Base-by-base conservation (phyloP, 1,140 invertebrate genomes). In the Druon quercuslanigerum region DNA sequence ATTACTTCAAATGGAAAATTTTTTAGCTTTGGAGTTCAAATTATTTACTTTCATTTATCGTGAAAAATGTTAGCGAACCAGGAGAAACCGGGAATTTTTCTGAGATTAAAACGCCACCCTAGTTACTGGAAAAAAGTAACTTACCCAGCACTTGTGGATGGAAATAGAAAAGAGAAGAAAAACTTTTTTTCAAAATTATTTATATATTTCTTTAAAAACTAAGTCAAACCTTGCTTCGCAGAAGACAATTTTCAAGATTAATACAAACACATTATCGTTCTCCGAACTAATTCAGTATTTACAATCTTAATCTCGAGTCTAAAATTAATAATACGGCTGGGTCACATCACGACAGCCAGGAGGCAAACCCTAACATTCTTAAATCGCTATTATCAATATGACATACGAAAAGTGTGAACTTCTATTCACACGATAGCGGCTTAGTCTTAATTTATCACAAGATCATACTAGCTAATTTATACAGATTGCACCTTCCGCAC, bases 381-480 rank as follows among this genome's bases (percentile, higher is more conserved):
- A 66, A 40, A 66, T 66, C 13, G 40, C 60, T 66, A 46, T 46
- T 46, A 66, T 66, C 60, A 66, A 66, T 66, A 66, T 66, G 60
- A 66, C 60, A 66, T 66, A 66, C 60, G 25, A 66, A 66, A 40
- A 40, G 60, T 66, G 60, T 66, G 60, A 46, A 66, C n/a, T 40
- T 66, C 16, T 33, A 66, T 66, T 66, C 60, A 66, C 60, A 66
- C 56, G 25, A 57, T 20, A 57, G 56, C 56, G 19, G 9, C 56
- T 57, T 57, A 57, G 56, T 20, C 56, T 57, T 20, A 25, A 66
- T 66, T 66, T 66, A 66, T 66, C 60, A 66, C 60, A 66, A 66
- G 20, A 66, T 33, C 33, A 14, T 57, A 57, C 25, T 16, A 5
- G 16, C 33, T 66, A 66, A 40, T 66, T 46, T 46, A 66, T 4